Base-by-base conservation (phyloP, 1,140 invertebrate genomes). In the Meteorus sp. region DNA sequence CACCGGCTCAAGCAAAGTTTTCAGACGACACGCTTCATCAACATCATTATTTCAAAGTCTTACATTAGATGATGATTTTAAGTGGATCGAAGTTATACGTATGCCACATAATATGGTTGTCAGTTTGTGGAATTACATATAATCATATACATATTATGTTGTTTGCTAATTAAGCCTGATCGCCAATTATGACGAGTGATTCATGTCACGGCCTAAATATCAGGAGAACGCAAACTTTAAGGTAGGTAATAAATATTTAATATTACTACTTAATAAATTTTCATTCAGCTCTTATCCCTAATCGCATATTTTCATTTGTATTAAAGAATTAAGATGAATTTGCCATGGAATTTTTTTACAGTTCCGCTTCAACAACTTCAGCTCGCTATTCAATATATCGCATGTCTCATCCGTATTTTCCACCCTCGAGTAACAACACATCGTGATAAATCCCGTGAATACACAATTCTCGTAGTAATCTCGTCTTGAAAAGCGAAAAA, bases 401-500 rank as follows among this genome's bases (percentile, higher is more conserved):
- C n/a, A n/a, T n/a, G n/a, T n/a, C n/a, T n/a, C 13, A 33, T 33
- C 22, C 29, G 11, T 15, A 25, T 17, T 57, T 27, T 13, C 20
- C 27, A 31, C n/a, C 39, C 17, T 6, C 22, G 1, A 8, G 48
- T 54, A 60, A 60, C 41, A 22, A 47, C 22, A 15, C 19, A 22
- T 20, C 23, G 39, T 60, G 58, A 60, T 48, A 60, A 45, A 60
- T 60, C 43, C 29, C n/a, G n/a, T 52, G 11, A 22, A 31, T 48
- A 39, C 29, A 29, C 22, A 23, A 20, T 60, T 47, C 39, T 47
- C 52, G 5, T n/a, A 11, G 27, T 53, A 17, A 20, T 23, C 8
- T 31, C n/a, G 23, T 57, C 35, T 37, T 31, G 31, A 47, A 13
- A 22, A 53, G 27, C 52, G 20, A 54, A 39, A 60, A 60, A 60